phyloP scores from a whole-genome alignment of 2,888 invertebrate genomes.

The Ormyrus rosae region DNA sequence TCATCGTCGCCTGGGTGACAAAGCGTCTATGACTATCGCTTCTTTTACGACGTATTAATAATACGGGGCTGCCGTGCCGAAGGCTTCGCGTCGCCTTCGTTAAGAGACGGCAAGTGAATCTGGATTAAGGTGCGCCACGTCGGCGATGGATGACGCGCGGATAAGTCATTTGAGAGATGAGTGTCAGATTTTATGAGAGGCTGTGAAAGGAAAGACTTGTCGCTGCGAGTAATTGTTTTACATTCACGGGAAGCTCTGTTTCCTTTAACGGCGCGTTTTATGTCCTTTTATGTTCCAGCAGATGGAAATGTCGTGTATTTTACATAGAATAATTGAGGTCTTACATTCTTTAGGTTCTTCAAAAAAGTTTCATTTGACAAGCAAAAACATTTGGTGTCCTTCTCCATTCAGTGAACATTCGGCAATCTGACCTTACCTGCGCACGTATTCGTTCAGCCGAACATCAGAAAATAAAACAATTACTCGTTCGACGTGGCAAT shows the following conservation, averaged over 20 bases:
- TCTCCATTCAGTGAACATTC: too few species aligned
- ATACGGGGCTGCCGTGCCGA: background rate
- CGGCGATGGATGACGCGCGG: background rate
- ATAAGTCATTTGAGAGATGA: conserved; percentile 33
- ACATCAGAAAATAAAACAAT: conserved; percentile 28
- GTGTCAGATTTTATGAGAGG: background rate
- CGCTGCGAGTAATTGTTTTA: conserved; percentile 14
- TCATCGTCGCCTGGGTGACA: too few species aligned
- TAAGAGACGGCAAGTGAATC: conserved; percentile 9
- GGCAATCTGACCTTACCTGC: too few species aligned
- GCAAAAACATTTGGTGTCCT: too few species aligned
- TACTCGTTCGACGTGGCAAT: background rate
- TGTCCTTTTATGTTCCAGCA: background rate
- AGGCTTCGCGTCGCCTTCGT: background rate
- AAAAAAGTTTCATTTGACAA: too few species aligned
- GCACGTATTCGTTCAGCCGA: background rate
- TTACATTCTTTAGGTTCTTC: too few species aligned
- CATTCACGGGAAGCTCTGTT: background rate
- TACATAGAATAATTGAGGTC: too few species aligned
- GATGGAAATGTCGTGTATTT: too few species aligned
- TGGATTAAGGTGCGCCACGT: conserved; percentile 4
- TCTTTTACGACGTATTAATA: conserved; percentile 36
- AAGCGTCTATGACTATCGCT: background rate
- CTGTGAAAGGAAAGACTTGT: conserved; percentile 16
- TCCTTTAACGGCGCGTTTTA: background rate